A percentile compares a stretch with the other conserved stretches of the same genome.
Evolutionary conservation across 2,888 invertebrate genomes (phyloP).

Genomic region (Luperina nickerlii): DNA sequence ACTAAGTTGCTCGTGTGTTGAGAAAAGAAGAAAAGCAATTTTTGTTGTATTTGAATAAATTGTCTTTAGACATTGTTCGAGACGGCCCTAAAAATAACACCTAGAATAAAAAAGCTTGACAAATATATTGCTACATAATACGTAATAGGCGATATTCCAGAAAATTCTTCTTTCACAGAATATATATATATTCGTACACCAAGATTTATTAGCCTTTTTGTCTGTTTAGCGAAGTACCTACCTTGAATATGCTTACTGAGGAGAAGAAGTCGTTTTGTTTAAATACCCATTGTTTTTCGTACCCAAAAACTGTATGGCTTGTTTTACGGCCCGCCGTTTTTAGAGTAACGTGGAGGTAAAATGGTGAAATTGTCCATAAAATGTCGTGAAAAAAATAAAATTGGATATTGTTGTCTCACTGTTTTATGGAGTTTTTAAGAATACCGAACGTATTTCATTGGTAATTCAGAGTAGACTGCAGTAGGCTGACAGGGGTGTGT

Average conservation of each 20-base stretch:
- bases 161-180: constrained; percentile 25
- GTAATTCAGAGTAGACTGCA: neutral
- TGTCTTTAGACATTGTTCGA: neutral
- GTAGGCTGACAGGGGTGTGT: too few relatives aligned
- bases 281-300: constrained; percentile 23
- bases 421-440: neutral
- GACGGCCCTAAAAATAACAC: constrained; percentile 13
- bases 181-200: constrained; percentile 33
- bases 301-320: constrained; percentile 20
- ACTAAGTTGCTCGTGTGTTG: too few relatives aligned
- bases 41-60: constrained; percentile 28
- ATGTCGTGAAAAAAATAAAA: neutral
- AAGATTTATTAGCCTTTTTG: constrained; percentile 50
- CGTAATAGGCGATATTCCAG: constrained; percentile 31
- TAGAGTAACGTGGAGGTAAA: constrained; percentile 9
- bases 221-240: constrained; percentile 15
- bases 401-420: neutral
- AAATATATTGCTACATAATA: constrained; percentile 18
- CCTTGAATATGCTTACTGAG: constrained; percentile 30
- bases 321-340: constrained; percentile 46
- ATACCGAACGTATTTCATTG: neutral
- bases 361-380: neutral
- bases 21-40: constrained; percentile 6
- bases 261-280: constrained; percentile 13
- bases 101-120: constrained; percentile 4